Evolutionary conservation across 2,113 vertebrate species (phyloP).

Genomic region (Pseudolaguvia tuberculata): DNA sequence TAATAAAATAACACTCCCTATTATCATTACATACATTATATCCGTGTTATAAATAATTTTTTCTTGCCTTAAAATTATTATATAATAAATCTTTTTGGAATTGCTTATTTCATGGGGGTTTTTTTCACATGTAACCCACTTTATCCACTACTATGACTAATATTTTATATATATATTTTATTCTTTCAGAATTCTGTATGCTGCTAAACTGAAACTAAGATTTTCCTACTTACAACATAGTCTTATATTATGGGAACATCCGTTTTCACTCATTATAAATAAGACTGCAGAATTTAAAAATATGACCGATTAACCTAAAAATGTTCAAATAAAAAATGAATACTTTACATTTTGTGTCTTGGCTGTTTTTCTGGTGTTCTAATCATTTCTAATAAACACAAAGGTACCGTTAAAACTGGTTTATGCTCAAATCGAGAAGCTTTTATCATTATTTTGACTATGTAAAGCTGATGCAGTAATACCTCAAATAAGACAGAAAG

Average conservation of each 20-base stretch:
- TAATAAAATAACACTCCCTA: too few relatives aligned
- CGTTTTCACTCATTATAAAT: background rate
- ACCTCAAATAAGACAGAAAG: too few relatives aligned
- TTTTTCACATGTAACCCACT: background rate
- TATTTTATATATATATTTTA: constrained; percentile 11
- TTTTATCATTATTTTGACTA: too few relatives aligned
- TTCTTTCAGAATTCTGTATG: constrained; percentile 68
- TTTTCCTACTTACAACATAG: background rate
- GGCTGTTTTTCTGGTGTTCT: background rate
- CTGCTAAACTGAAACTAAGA: constrained; percentile 61
- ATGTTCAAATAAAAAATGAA: constrained; percentile 22
- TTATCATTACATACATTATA: background rate
- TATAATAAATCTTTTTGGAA: background rate
- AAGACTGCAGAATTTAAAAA: background rate
- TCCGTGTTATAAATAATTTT: too few relatives aligned
- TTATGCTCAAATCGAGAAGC: too few relatives aligned
- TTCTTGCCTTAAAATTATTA: background rate
- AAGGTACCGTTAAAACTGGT: background rate
- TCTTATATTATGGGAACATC: background rate
- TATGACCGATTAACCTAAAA: background rate
- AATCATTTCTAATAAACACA: too few relatives aligned
- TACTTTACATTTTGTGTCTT: background rate
- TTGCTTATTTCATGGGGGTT: background rate
- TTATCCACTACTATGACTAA: background rate
- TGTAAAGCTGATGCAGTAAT: too few relatives aligned